Conservation (phyloP, 2,113 vertebrate genomes). For the Cromileptes altivelis region DNA sequence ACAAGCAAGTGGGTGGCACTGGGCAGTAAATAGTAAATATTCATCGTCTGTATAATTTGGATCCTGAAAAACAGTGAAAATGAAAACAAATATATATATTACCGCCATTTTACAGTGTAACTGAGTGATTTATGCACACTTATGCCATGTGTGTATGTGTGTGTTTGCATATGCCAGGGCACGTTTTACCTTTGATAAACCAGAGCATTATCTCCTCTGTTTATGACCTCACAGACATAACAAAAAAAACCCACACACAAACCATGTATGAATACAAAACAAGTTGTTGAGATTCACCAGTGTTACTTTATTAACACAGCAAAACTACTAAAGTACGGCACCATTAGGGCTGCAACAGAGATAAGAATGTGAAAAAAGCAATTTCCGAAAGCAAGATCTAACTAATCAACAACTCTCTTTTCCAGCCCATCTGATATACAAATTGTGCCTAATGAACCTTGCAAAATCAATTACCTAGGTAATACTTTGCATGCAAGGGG, state of each 20-base stretch:
- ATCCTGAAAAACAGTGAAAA: conserved; percentile 6
- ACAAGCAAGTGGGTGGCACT: neutral
- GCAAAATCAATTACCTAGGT: conserved; percentile 85
- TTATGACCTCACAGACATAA: conserved; percentile 40
- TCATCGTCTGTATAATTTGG: neutral
- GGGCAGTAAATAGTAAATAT: conserved; percentile 16
- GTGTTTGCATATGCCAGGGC: conserved; percentile 2
- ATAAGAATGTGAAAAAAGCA: conserved; percentile 72
- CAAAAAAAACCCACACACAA: neutral
- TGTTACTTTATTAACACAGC: conserved; percentile 61
- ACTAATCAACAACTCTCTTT: conserved; percentile 85
- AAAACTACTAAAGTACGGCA: conserved; percentile 50
- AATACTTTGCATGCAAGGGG: conserved; percentile 81
- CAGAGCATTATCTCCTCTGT: conserved; percentile 36
- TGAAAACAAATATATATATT: neutral
- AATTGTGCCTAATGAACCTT: conserved; percentile 85
- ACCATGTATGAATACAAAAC: conserved; percentile 62
- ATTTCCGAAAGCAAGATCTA: conserved; percentile 81
- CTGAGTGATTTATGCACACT: neutral
- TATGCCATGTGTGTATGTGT: neutral
- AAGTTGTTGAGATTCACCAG: conserved; percentile 61
- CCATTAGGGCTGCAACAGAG: conserved; percentile 59
- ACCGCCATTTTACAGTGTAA: neutral
- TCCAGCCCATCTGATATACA: conserved; percentile 85
- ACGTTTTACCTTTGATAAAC: conserved; percentile 53